Evolutionary conservation across 2,797 vertebrate genomes (phyloP).

Genomic region (Caiman crocodilus): DNA sequence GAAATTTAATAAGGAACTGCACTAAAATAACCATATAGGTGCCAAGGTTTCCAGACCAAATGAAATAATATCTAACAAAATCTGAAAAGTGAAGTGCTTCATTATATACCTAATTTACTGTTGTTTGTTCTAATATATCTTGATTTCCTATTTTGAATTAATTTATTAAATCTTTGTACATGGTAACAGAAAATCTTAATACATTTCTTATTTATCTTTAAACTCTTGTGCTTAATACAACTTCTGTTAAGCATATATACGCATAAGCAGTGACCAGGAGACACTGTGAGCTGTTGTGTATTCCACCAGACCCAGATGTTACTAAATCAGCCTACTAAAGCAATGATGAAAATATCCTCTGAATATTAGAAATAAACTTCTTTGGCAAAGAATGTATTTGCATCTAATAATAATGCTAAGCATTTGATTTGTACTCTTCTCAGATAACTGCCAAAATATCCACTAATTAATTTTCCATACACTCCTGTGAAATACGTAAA

Average conservation of each 20-base stretch:
- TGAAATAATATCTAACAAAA: not conserved
- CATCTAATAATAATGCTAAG: not conserved
- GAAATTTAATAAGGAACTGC: not conserved
- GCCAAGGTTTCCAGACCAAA: not conserved
- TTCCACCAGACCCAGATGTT: not conserved
- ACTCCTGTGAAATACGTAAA: not conserved
- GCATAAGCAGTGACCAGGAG: not conserved
- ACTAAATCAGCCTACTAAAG: not conserved
- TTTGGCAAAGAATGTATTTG: not conserved
- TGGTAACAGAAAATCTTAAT: not conserved
- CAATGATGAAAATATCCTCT: slow-evolving; percentile 5
- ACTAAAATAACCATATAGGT: not conserved
- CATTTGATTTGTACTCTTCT: not conserved
- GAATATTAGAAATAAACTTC: slow-evolving; percentile 16
- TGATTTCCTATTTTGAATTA: not conserved
- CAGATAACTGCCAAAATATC: slow-evolving; percentile 20
- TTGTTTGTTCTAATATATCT: not conserved
- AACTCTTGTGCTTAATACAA: not conserved
- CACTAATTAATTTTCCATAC: not conserved
- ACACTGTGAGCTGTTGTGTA: not conserved
- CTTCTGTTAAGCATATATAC: not conserved
- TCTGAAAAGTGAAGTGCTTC: not conserved
- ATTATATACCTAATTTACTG: not conserved
- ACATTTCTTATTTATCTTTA: not conserved
- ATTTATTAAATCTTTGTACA: not conserved